A percentile compares a stretch with the other conserved stretches of the same genome.
Conservation (phyloP, 2,888 invertebrate species). For the Cremastinae sp. region DNA sequence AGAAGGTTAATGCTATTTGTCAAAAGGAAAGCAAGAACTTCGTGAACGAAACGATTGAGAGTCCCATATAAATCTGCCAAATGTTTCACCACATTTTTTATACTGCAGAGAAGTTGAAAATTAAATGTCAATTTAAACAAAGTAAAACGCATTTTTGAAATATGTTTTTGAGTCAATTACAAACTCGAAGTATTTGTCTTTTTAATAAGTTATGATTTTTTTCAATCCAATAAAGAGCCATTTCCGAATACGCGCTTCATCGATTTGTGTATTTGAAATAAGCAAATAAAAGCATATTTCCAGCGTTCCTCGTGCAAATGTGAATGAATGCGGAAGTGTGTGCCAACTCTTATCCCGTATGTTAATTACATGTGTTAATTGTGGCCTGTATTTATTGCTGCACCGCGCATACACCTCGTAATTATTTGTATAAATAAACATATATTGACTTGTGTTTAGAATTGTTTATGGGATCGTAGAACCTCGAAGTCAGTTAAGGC, state of each 20-base stretch:
- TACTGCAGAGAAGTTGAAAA: background rate
- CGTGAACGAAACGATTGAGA: background rate
- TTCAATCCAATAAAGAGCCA: background rate
- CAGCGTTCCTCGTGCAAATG: conserved; percentile 44
- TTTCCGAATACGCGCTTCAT: background rate
- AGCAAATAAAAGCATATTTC: conserved; percentile 9
- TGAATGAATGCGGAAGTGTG: conserved; percentile 33
- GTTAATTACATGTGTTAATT: conserved; percentile 47
- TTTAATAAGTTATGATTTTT: background rate
- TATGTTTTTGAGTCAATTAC: no score
- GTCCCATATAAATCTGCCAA: background rate
- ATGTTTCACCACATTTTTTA: conserved; percentile 14
- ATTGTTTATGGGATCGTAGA: conserved; percentile 1
- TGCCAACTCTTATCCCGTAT: conserved; percentile 38
- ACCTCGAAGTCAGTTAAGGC: background rate
- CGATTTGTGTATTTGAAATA: background rate
- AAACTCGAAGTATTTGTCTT: no score
- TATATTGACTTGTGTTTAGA: conserved; percentile 6
- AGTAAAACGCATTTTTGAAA: no score
- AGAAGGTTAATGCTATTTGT: background rate
- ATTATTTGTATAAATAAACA: conserved; percentile 35
- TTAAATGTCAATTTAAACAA: background rate
- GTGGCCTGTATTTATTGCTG: conserved; percentile 49
- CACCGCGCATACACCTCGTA: conserved; percentile 36
- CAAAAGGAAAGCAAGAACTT: background rate